A percentile compares a stretch with the other conserved stretches of the same genome.
phyloP scores from a whole-genome alignment of 2,797 vertebrate genomes.

The Pachyuromys duprasi region DNA sequence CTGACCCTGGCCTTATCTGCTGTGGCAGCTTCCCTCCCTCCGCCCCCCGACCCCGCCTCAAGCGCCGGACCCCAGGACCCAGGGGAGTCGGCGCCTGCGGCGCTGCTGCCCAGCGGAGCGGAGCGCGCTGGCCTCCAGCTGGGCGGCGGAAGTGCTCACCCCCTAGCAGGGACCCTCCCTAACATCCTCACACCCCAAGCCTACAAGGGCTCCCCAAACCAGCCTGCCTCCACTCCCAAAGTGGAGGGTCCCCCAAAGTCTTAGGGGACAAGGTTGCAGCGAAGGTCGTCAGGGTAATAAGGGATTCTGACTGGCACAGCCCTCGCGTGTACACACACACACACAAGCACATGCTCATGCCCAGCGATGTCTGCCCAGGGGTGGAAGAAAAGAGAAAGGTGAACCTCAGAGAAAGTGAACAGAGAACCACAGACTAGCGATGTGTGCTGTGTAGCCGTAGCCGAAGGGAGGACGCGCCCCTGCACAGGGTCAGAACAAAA shows the following conservation, averaged over 20 bases:
- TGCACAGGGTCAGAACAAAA: not conserved
- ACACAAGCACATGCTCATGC: accelerated
- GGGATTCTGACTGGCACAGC: not conserved
- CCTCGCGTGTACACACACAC: not conserved
- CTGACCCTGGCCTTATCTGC: slow-evolving; percentile 89
- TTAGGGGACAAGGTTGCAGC: not conserved
- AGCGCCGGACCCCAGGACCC: slow-evolving; percentile 18
- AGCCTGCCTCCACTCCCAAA: not conserved
- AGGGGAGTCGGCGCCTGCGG: slow-evolving; percentile 48
- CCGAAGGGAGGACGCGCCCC: not conserved
- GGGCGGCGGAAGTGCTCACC: slow-evolving; percentile 81
- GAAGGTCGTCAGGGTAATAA: not conserved
- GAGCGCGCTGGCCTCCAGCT: slow-evolving; percentile 74
- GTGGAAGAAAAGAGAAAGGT: slow-evolving; percentile 15
- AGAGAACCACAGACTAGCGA: slow-evolving; percentile 31
- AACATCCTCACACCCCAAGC: not conserved
- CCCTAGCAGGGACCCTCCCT: not conserved
- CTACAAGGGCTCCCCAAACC: not conserved
- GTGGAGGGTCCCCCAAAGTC: not conserved
- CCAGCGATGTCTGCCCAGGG: not conserved
- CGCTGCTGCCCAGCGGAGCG: slow-evolving; percentile 64
- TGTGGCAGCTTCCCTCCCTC: slow-evolving; percentile 88
- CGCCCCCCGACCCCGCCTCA: slow-evolving; percentile 70
- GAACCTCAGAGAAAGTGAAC: slow-evolving; percentile 73
- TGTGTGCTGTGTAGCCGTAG: not conserved